Conservation (phyloP, 2,888 invertebrate genomes). For the Plebejus melissa region DNA sequence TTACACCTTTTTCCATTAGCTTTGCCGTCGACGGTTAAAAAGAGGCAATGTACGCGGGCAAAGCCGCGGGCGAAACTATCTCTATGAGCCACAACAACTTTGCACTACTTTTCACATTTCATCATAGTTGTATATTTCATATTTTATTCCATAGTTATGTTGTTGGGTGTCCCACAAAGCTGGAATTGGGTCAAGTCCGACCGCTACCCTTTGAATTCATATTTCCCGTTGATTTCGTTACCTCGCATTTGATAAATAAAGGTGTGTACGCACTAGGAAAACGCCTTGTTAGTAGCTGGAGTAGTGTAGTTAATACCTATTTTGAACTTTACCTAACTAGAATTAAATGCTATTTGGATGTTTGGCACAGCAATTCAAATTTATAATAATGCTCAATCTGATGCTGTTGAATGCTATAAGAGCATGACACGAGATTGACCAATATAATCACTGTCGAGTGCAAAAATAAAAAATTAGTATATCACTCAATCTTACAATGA, state of each 20-base stretch:
- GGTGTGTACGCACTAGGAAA: not conserved
- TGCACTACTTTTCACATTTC: not conserved
- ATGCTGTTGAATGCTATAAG: too few species aligned
- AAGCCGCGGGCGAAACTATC: not conserved
- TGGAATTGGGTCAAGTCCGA: slow-evolving; percentile 20
- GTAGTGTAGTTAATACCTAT: not conserved
- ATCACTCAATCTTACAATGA: too few species aligned
- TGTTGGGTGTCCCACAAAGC: slow-evolving; percentile 12
- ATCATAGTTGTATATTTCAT: not conserved
- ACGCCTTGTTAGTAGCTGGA: not conserved
- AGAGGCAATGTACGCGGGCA: not conserved
- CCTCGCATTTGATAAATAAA: slow-evolving; percentile 20
- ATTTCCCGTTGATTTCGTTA: slow-evolving; percentile 23
- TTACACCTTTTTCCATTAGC: not conserved
- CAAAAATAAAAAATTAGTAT: too few species aligned
- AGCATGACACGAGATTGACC: too few species aligned
- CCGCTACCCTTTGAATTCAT: slow-evolving; percentile 21
- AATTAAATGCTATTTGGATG: too few species aligned
- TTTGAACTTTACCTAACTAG: too few species aligned
- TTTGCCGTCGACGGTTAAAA: not conserved
- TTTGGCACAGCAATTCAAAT: too few species aligned
- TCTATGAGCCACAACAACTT: not conserved
- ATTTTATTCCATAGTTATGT: slow-evolving; percentile 19
- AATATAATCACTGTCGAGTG: too few species aligned
- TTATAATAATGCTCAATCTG: too few species aligned